Evolutionary conservation across 1,140 invertebrate species (phyloP), one percentile per base, ranked within the genome.

Genomic region (Mesaphorura yosii): DNA sequence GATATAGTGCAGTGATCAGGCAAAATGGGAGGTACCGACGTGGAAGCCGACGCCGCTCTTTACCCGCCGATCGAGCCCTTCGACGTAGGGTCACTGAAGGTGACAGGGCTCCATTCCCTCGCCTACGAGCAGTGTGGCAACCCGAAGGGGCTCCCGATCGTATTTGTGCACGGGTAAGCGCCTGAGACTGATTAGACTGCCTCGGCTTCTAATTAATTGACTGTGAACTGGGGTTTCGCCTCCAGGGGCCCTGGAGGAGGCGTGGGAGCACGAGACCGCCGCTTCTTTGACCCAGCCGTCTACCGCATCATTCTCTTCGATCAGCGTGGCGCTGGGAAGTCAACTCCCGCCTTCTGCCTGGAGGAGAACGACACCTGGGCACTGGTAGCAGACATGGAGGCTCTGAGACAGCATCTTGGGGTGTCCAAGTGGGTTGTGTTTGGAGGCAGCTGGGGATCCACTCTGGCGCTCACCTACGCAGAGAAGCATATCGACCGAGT

Each of bases 331-430:
- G 55, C 60, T 45, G 70, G 70, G n/a, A 64, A 69, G 45, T 70
- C 68, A 17, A 64, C 60, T 15, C 70, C 70, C 23, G 14, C 65
- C 20, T 68, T 66, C 42, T 67, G 68, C 46, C 60, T 71, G 0
- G 65, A 59, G 66, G 67, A 70, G 23, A 71, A 71, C 44, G 70
- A 66, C 26, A 71, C 69, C n/a, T 71, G 69, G 69, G 41, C 66
- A 48, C 53, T 68, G 28, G 69, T 70, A 5, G 64, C 55, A 12
- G 69, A 71, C 49, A 70, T 71, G 31, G 69, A 71, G 55, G 66
- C 60, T 40, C 57, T 71, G 12, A 49, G 53, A 29, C 14, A 65
- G 19, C 65, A 69, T 44, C 57, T 70, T 7, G 55, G 55, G 1
- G 67, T 71, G 45, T 64, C 68, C 0, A 61, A 65, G 23, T 71